Percentiles rank a stretch among this genome's conserved stretches.
Evolutionary conservation across 2,113 vertebrate species (phyloP).

Genomic region (Sorex araneus): DNA sequence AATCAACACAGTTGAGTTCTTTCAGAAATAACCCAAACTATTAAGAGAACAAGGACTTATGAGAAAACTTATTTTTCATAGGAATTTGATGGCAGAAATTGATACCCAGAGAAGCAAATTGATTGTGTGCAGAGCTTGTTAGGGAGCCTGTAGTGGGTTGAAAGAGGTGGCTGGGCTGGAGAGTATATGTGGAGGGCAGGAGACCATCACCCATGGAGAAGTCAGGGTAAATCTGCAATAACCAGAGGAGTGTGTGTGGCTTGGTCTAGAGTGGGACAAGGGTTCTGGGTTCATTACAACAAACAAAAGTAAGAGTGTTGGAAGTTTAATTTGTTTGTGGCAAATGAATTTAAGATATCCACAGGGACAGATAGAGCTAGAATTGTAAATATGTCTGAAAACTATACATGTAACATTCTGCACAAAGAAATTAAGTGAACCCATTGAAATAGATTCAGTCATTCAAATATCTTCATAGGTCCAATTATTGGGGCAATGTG

Average conservation of each 20-base stretch:
- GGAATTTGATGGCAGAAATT: background rate
- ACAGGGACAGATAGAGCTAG: background rate
- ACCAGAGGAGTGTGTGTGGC: background rate
- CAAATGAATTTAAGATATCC: background rate
- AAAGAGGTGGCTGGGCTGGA: background rate
- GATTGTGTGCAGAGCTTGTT: background rate
- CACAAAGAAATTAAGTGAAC: background rate
- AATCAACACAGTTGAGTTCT: background rate
- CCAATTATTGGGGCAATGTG: background rate
- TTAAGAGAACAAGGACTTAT: conserved; percentile 9
- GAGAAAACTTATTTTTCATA: background rate
- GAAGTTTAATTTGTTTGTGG: conserved; percentile 11
- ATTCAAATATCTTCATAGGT: background rate
- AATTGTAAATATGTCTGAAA: background rate
- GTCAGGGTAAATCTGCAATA: background rate
- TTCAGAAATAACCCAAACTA: background rate
- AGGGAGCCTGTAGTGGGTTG: background rate
- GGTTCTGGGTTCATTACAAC: background rate
- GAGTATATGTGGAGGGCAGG: background rate
- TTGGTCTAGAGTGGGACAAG: background rate
- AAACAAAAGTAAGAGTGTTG: background rate
- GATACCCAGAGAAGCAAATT: background rate
- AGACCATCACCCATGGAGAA: background rate
- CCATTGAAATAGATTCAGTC: background rate
- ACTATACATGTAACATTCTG: background rate